Conservation (phyloP, 2,888 invertebrate species). For the Axea sp. region DNA sequence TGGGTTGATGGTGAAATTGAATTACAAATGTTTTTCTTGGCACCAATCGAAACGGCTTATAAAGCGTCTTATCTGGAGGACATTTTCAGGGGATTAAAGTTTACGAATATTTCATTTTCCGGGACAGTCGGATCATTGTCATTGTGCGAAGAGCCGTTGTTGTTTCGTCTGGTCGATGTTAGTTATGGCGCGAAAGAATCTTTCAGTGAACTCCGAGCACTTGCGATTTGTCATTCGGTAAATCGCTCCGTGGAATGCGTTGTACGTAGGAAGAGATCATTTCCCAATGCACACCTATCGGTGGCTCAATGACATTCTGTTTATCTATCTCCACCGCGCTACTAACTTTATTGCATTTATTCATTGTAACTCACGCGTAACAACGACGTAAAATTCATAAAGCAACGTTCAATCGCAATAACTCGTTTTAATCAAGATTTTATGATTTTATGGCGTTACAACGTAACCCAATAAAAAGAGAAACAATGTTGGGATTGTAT, state of each 20-base stretch:
- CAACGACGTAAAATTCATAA: slow-evolving; percentile 7
- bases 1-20: too few relatives aligned
- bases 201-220: slow-evolving; percentile 31
- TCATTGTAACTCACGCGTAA: slow-evolving; percentile 4
- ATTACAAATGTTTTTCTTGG: slow-evolving; percentile 4
- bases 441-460: too few relatives aligned
- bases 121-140: slow-evolving; percentile 9
- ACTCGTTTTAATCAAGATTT: too few relatives aligned
- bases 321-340: slow-evolving; percentile 27
- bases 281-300: slow-evolving; percentile 56
- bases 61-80: slow-evolving; percentile 3
- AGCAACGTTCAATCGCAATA: background rate
- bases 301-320: slow-evolving; percentile 40
- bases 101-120: slow-evolving; percentile 12
- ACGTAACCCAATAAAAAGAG: too few relatives aligned
- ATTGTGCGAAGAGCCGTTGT: slow-evolving; percentile 35
- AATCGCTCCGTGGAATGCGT: slow-evolving; percentile 41
- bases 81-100: slow-evolving; percentile 10
- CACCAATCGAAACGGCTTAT: slow-evolving; percentile 10
- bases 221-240: slow-evolving; percentile 48
- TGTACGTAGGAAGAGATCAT: slow-evolving; percentile 54
- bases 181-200: slow-evolving; percentile 39
- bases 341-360: slow-evolving; percentile 42
- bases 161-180: slow-evolving; percentile 39
- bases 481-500: too few relatives aligned